phyloP scores from a whole-genome alignment of 2,797 vertebrate genomes.

The Periparus ater region DNA sequence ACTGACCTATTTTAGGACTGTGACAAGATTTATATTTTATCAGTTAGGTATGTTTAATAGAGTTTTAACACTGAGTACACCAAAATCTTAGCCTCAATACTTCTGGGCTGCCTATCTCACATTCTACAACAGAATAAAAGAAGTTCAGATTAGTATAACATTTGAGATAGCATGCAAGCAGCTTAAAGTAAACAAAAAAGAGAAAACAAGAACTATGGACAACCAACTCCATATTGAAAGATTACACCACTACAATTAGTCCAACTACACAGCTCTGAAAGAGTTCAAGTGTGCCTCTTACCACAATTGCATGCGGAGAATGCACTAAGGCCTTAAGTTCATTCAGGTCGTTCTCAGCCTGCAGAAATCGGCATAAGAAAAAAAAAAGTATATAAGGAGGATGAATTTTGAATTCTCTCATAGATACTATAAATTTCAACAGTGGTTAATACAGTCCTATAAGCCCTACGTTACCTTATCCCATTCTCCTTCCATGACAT shows the following conservation, averaged over 20 bases:
- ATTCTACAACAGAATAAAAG: constrained; percentile 13
- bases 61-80: constrained; percentile 31
- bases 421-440: constrained; percentile 66
- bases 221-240: constrained; percentile 57
- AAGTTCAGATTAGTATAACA: constrained; percentile 14
- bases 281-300: constrained; percentile 85
- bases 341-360: constrained; percentile 99
- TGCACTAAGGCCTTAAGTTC: constrained; percentile 99
- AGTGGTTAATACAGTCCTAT: constrained; percentile 75
- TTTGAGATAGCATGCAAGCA: constrained; percentile 28
- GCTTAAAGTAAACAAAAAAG: constrained; percentile 63
- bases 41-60: neutral
- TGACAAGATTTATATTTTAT: constrained; percentile 18
- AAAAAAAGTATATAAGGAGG: constrained; percentile 69
- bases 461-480: constrained; percentile 92
- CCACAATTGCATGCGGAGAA: constrained; percentile 99
- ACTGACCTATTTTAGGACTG: constrained; percentile 28
- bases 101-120: neutral
- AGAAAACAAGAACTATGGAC: constrained; percentile 8
- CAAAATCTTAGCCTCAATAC: neutral
- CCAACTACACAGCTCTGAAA: constrained; percentile 75
- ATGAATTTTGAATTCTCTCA: constrained; percentile 59
- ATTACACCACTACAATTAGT: constrained; percentile 75
- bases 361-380: constrained; percentile 81
- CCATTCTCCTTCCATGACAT: constrained; percentile 99